Percentiles rank a stretch among this genome's conserved stretches.
These are phyloP conservation scores for Megalops atlanticus DNA, from an alignment of 2,113 vertebrate species.

Conservation along the genomic window DNA sequence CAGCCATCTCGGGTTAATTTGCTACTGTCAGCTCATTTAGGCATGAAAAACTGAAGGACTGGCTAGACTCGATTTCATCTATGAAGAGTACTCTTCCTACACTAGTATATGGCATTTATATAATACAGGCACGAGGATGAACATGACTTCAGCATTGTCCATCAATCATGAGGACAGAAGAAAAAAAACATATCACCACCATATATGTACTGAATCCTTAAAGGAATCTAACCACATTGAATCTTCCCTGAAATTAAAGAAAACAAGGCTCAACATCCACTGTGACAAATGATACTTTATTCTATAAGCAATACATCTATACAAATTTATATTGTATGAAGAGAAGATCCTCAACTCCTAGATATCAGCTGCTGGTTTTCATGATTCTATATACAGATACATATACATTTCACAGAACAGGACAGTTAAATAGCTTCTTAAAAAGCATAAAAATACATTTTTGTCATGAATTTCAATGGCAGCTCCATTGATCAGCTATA, in stretches of 20 bases:
- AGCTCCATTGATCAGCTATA: conserved; percentile 39
- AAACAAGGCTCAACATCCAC: neutral
- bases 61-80: too few species aligned
- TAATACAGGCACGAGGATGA: too few species aligned
- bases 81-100: too few species aligned
- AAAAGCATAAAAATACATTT: conserved; percentile 49
- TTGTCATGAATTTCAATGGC: conserved; percentile 38
- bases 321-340: conserved; percentile 55
- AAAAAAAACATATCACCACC: too few species aligned
- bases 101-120: too few species aligned
- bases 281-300: conserved; percentile 63
- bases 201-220: too few species aligned
- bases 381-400: conserved; percentile 64
- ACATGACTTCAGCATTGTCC: too few species aligned
- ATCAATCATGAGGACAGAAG: too few species aligned
- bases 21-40: too few species aligned
- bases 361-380: conserved; percentile 55
- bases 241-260: neutral
- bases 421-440: conserved; percentile 45
- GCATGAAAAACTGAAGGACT: too few species aligned
- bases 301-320: conserved; percentile 62
- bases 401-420: conserved; percentile 50
- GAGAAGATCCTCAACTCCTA: conserved; percentile 49
- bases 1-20: too few species aligned
- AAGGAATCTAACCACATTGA: neutral